Percentiles rank a stretch among this genome's conserved stretches.
These are phyloP conservation scores for Anadara kagoshimensis DNA, from an alignment of 1,140 invertebrate species.

Conservation along the genomic window DNA sequence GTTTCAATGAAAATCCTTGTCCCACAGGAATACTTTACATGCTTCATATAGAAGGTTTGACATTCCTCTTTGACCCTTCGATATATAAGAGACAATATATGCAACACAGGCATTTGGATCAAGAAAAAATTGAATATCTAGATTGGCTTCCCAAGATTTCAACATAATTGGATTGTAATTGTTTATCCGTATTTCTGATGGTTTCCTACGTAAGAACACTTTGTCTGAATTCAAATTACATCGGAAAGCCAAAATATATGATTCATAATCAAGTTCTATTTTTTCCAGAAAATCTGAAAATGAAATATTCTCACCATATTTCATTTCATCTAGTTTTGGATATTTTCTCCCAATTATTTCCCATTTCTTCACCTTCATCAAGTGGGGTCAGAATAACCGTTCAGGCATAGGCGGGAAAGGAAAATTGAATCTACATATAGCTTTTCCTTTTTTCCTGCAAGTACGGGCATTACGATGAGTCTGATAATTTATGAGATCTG, in stretches of 20 bases:
- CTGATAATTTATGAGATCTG: constrained; percentile 14
- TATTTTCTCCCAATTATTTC: too few species aligned
- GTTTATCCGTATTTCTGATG: too few species aligned
- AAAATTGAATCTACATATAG: constrained; percentile 4
- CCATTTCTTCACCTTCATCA: not conserved
- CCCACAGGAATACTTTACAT: too few species aligned
- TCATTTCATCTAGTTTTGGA: constrained; percentile 16
- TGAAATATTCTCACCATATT: constrained; percentile 16
- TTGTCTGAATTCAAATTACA: not conserved
- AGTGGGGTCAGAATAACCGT: constrained; percentile 1
- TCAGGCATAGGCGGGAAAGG: not conserved
- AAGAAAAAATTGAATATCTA: constrained; percentile 29
- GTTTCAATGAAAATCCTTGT: too few species aligned
- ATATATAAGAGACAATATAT: constrained; percentile 16
- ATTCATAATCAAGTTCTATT: not conserved
- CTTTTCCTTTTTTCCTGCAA: constrained; percentile 19
- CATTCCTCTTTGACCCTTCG: constrained; percentile 19
- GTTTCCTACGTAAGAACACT: too few species aligned
- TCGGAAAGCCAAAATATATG: not conserved
- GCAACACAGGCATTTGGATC: constrained; percentile 15
- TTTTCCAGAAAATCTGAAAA: constrained; percentile 26
- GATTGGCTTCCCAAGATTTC: constrained; percentile 16
- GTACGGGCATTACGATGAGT: constrained; percentile 17
- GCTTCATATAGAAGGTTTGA: constrained; percentile 10
- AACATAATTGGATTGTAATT: constrained; percentile 10